phyloP scores from a whole-genome alignment of 2,797 vertebrate species.

The Macropodus opercularis region DNA sequence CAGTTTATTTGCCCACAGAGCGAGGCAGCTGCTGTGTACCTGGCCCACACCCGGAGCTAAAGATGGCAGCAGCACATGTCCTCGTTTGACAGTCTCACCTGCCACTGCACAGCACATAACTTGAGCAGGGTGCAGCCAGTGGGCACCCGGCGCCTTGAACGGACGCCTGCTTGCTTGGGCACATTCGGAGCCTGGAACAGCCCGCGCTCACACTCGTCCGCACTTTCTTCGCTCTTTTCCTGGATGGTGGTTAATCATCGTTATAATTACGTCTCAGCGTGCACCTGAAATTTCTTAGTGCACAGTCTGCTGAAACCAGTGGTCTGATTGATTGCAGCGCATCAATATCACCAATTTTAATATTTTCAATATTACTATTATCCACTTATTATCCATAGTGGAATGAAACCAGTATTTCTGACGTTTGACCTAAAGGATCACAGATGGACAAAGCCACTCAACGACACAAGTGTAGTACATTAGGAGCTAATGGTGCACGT shows the following conservation, averaged over 20 bases:
- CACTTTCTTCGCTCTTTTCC: slow-evolving; percentile 58
- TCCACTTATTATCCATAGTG: too few relatives aligned
- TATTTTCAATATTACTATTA: too few relatives aligned
- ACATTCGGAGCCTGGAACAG: slow-evolving; percentile 60
- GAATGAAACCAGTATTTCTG: too few relatives aligned
- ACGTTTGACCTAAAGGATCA: background rate
- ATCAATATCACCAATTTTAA: too few relatives aligned
- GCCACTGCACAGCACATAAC: slow-evolving; percentile 39
- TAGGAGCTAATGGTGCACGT: background rate
- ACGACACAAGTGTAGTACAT: background rate
- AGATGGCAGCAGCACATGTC: slow-evolving; percentile 51
- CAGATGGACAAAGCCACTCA: background rate
- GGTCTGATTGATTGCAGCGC: slow-evolving; percentile 34
- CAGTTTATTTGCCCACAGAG: slow-evolving; percentile 21
- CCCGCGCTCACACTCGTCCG: slow-evolving; percentile 67
- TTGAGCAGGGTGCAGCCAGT: slow-evolving; percentile 44
- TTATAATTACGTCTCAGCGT: slow-evolving; percentile 62
- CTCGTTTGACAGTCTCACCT: slow-evolving; percentile 53
- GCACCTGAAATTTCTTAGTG: slow-evolving; percentile 24
- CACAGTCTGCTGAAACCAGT: slow-evolving; percentile 8
- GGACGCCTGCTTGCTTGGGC: slow-evolving; percentile 62
- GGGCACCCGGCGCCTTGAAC: slow-evolving; percentile 22
- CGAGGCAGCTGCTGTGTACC: slow-evolving; percentile 57
- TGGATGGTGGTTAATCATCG: slow-evolving; percentile 53
- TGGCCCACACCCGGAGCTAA: slow-evolving; percentile 44